Evolutionary conservation across 2,797 vertebrate genomes (phyloP), one percentile per base, ranked within the genome.

Genomic region (Rhynchotus rufescens): DNA sequence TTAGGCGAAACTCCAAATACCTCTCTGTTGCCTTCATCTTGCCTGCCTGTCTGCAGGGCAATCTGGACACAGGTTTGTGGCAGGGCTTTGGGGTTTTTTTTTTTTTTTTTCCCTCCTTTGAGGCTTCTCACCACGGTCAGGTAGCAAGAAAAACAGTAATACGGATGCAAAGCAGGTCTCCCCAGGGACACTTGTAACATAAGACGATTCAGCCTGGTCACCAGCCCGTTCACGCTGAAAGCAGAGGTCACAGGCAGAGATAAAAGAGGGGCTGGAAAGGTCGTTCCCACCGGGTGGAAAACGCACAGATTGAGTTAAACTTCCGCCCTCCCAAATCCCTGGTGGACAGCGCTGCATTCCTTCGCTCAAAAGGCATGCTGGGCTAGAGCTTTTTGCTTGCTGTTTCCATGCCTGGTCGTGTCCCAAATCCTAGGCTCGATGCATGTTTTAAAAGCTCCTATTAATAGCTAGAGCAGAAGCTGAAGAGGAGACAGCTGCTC

Each of bases 141-240:
- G 40, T 7, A 76, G n/a, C 32, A 79, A 62, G 51, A 67, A 47
- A 69, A 49, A 3, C 10, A 2, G 45, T 30, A 56, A 59, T 23
- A 45, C 40, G 36, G 38, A 66, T 4, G 3, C 38, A 65, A 64
- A 83, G 17, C 47, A 40, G 52, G 25, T 45, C 71, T 57, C 32
- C 32, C 42, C 20, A 0, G 0, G 56, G 28, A 51, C 0, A 4
- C 7, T 15, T 3, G 10, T 1, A 42, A 60, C 20, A 34, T 0
- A 2, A 62, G 28, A 14, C 32, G 17, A 34, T 36, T 21, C 52
- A 66, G 26, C 42, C n/a, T 15, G 40, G 14, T 34, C 40, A 36
- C n/a, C 14, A 34, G 32, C n/a, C 52, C 32, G 34, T 40, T n/a
- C 22, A 8, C 14, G 4, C 62, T 62, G 66, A 21, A 54, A 88